These are phyloP conservation scores for Apotomis capreana DNA, from an alignment of 2,888 invertebrate species.

Conservation along the genomic window DNA sequence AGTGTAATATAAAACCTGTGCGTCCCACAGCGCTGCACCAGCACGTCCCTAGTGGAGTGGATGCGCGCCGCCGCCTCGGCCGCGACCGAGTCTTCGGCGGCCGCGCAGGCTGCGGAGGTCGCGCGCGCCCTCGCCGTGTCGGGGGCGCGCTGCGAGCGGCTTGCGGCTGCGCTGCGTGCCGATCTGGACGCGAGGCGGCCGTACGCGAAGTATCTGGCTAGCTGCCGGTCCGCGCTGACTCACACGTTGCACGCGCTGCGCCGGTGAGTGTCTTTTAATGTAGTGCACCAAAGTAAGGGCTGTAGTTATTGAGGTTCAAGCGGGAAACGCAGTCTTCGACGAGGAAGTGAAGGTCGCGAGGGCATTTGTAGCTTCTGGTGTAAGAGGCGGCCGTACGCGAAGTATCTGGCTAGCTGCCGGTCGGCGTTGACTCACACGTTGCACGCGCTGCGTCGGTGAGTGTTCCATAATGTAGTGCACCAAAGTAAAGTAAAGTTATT, in stretches of 20 bases:
- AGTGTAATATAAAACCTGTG: too few species aligned
- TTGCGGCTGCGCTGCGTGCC: constrained; percentile 69
- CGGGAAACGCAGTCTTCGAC: too few species aligned
- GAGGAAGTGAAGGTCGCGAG: too few species aligned
- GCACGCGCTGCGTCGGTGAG: constrained; percentile 59
- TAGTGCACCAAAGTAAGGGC: too few species aligned
- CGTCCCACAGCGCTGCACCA: constrained; percentile 64
- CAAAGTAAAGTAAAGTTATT: too few species aligned
- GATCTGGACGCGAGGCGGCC: constrained; percentile 75
- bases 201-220: constrained; percentile 72
- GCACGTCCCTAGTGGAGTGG: constrained; percentile 70
- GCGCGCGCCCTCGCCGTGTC: constrained; percentile 48
- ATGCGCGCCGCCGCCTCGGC: constrained; percentile 65
- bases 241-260: constrained; percentile 61
- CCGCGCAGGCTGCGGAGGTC: constrained; percentile 54
- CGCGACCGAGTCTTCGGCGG: constrained; percentile 55
- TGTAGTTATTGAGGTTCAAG: too few species aligned
- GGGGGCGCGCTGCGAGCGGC: constrained; percentile 54
- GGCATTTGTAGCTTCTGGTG: too few species aligned
- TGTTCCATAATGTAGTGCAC: constrained; percentile 22
- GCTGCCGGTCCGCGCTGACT: constrained; percentile 66
- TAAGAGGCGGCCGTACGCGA: too few species aligned
- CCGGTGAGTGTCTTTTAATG: constrained; percentile 51
- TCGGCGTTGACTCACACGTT: constrained; percentile 54
- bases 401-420: too few species aligned